phyloP scores from a whole-genome alignment of 2,113 vertebrate species.

The Brienomyrus brachyistius region DNA sequence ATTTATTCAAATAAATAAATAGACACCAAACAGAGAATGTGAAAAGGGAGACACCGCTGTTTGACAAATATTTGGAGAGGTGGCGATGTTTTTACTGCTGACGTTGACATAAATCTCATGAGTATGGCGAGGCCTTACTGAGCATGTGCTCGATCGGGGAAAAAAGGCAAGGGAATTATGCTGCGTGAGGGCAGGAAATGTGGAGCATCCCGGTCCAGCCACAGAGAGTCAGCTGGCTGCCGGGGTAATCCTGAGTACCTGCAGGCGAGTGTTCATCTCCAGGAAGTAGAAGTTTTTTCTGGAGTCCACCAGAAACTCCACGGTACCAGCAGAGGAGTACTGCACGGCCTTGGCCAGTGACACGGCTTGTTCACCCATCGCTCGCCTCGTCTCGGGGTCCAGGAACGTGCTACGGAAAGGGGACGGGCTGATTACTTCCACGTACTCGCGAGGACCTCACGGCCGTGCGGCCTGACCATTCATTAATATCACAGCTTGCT shows the following conservation, averaged over 20 bases:
- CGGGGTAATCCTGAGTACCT: slow-evolving; percentile 60
- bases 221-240: background rate
- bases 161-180: slow-evolving; percentile 52
- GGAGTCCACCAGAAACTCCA: slow-evolving; percentile 95
- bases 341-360: slow-evolving; percentile 86
- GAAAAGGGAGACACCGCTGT: slow-evolving; percentile 55
- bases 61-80: slow-evolving; percentile 67
- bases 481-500: background rate
- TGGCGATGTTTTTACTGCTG: slow-evolving; percentile 69
- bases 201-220: background rate
- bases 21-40: slow-evolving; percentile 11
- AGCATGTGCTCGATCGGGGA: slow-evolving; percentile 56
- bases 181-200: slow-evolving; percentile 18
- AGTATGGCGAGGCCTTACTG: slow-evolving; percentile 53
- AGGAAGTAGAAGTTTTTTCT: slow-evolving; percentile 93
- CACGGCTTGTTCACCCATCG: slow-evolving; percentile 95
- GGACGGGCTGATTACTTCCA: slow-evolving; percentile 22
- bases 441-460: background rate
- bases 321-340: slow-evolving; percentile 93
- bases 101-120: slow-evolving; percentile 72
- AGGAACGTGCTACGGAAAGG: slow-evolving; percentile 75
- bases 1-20: slow-evolving; percentile 45
- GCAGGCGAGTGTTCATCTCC: slow-evolving; percentile 92
- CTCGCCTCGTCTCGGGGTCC: slow-evolving; percentile 73
- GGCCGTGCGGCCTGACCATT: background rate